Percentiles rank a stretch among this genome's conserved stretches.
phyloP scores from a whole-genome alignment of 1,140 invertebrate species.

The Frieseomelitta varia region DNA sequence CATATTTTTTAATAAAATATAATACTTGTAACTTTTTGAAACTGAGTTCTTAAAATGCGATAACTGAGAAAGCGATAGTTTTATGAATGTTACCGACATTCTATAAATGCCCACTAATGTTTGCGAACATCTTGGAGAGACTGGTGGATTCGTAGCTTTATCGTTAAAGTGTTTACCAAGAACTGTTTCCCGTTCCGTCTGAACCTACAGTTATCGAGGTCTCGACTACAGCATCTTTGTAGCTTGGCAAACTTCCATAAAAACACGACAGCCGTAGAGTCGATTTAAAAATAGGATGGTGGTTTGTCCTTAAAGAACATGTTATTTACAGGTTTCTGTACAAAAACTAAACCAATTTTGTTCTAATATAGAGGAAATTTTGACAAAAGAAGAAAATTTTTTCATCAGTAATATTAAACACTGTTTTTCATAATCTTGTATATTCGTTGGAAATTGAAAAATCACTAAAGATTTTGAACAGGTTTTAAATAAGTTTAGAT shows the following conservation, averaged over 20 bases:
- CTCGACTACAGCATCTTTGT: neutral
- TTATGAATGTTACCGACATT: neutral
- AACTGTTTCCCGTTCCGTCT: neutral
- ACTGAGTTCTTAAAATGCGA: too few relatives aligned
- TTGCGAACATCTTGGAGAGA: neutral
- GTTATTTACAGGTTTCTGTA: neutral
- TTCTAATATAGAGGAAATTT: neutral
- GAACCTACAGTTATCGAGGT: neutral
- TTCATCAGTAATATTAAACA: neutral
- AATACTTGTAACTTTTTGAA: neutral
- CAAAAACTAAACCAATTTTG: neutral
- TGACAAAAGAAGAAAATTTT: neutral
- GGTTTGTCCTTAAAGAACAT: neutral
- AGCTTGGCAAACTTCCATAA: slow-evolving; percentile 23
- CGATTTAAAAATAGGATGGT: slow-evolving; percentile 30
- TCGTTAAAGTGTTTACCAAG: neutral
- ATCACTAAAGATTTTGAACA: neutral
- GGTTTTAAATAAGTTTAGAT: too few relatives aligned
- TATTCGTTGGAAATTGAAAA: neutral
- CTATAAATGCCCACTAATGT: neutral
- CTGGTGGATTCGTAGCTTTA: neutral
- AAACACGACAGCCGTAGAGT: slow-evolving; percentile 2
- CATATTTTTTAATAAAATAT: neutral
- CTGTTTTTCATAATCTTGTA: neutral
- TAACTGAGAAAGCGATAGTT: neutral